Conservation (phyloP, 1,140 invertebrate species). For the Adelges cooleyi region DNA sequence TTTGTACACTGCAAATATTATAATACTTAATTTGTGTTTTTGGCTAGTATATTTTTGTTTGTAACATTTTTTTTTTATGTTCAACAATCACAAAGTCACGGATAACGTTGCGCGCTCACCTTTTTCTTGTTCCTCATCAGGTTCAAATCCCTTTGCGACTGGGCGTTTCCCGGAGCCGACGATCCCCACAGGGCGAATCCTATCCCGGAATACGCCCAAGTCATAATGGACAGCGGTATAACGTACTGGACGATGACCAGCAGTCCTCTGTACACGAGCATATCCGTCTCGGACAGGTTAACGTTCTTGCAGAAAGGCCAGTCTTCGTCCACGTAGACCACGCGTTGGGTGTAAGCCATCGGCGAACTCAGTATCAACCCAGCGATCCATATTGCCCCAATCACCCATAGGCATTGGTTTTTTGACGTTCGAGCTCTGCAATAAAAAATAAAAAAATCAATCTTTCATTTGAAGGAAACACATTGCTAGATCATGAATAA, state of each 20-base stretch:
- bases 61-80: too few relatives aligned
- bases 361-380: slow-evolving; percentile 32
- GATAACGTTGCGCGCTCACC: slow-evolving; percentile 40
- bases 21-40: too few relatives aligned
- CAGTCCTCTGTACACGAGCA: slow-evolving; percentile 36
- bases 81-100: too few relatives aligned
- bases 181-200: slow-evolving; percentile 42
- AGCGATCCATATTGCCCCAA: slow-evolving; percentile 33
- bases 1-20: too few relatives aligned
- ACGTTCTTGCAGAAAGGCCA: slow-evolving; percentile 38
- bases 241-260: slow-evolving; percentile 44
- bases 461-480: too few relatives aligned
- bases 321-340: slow-evolving; percentile 26
- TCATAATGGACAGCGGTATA: slow-evolving; percentile 43
- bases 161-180: slow-evolving; percentile 41
- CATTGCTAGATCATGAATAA: too few relatives aligned
- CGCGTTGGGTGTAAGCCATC: slow-evolving; percentile 32
- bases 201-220: slow-evolving; percentile 42
- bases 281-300: slow-evolving; percentile 30
- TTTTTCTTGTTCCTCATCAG: slow-evolving; percentile 44
- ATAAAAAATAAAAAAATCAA: slow-evolving; percentile 14
- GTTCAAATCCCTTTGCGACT: slow-evolving; percentile 40
- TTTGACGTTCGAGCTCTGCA: slow-evolving; percentile 32
- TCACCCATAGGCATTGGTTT: slow-evolving; percentile 32
- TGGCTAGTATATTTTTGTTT: too few relatives aligned